Evolutionary conservation across 2,888 invertebrate species (phyloP).

Genomic region (Chloroclystis v-ata): DNA sequence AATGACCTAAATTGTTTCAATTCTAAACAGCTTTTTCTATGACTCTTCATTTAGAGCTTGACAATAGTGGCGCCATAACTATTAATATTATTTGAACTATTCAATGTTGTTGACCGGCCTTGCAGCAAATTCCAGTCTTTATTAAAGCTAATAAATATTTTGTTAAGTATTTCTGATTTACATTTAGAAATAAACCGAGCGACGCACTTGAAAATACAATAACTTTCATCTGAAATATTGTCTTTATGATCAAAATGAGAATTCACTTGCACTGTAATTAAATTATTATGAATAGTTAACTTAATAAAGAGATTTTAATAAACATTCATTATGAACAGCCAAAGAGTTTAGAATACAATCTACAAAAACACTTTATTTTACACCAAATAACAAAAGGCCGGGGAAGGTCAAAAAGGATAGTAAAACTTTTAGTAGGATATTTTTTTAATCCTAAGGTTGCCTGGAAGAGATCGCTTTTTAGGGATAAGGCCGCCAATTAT

Average conservation of each 20-base stretch:
- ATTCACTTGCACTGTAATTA: too few species aligned
- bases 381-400: too few species aligned
- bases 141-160: neutral
- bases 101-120: constrained; percentile 45
- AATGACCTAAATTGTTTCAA: constrained; percentile 55
- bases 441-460: too few species aligned
- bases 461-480: too few species aligned
- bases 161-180: neutral
- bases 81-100: constrained; percentile 28
- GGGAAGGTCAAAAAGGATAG: too few species aligned
- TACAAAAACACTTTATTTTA: too few species aligned
- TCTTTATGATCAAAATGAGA: neutral
- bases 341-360: too few species aligned
- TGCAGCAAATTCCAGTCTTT: neutral
- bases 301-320: too few species aligned
- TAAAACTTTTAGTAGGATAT: too few species aligned
- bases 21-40: constrained; percentile 41
- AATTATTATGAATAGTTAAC: too few species aligned
- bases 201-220: constrained; percentile 1
- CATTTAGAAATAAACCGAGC: constrained; percentile 1
- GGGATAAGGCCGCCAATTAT: too few species aligned
- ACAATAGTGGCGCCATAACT: constrained; percentile 33
- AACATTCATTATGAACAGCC: too few species aligned
- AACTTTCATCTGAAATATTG: neutral
- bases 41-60: constrained; percentile 26